Evolutionary conservation across 2,113 vertebrate species (phyloP), one percentile per base, ranked within the genome.

Genomic region (Aphelocoma coerulescens): DNA sequence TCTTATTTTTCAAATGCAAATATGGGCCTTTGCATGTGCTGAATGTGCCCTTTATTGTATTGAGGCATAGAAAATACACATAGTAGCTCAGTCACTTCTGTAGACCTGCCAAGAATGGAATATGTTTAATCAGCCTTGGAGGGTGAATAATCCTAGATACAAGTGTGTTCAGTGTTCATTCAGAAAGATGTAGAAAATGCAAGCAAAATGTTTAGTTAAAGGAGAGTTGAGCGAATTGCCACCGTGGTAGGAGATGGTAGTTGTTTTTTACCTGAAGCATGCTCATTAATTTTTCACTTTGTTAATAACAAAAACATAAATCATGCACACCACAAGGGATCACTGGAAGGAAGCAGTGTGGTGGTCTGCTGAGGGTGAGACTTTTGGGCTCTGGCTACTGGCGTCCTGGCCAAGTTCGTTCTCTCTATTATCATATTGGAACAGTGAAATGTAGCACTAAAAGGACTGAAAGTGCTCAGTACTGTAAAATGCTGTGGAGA

Each of bases 1-100:
- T 77, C 74, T 74, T 94, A 59, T 66, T 94, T 95, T 91, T 85
- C 89, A 94, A 21, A 85, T 85, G 85, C 85, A 93, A 55, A 85
- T 91, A 43, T 2, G 33, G 78, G 41, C 63, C 51, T 85, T 88
- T 85, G 66, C 85, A 35, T 66, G 58, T 82, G 62, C 62, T 85
- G 66, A 88, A 72, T 66, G 37, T 89, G 58, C 72, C 69, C 77
- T 78, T 83, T 79, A 76, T 95, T 82, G 77, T 96, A 39, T 32
- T 78, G 78, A 90, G 49, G 54, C 63, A 43, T 33, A 85, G 89
- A 83, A 95, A 91, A 79, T 79, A 32, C 37, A 62, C 28, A 20
- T 28, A 11, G 16, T 73, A 76, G 28, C 85, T 88, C 46, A 91
- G 84, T 52, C 77, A 62, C 58, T 96, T 91, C 71, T 90, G 74